Evolutionary conservation across 2,113 vertebrate genomes (phyloP).

Genomic region (Balaeniceps rex): DNA sequence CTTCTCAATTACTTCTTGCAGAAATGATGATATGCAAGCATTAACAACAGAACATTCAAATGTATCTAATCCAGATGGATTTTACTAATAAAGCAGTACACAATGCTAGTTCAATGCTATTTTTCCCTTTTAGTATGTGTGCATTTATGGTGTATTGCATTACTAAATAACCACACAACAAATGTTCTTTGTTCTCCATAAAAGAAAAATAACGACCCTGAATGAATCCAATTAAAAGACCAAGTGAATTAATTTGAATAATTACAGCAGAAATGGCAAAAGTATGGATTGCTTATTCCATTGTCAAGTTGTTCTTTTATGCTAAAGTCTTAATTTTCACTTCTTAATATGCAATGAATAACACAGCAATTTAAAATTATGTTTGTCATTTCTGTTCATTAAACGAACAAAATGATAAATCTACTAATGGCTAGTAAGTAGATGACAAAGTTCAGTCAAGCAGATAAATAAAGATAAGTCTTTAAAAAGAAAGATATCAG

Average conservation of each 20-base stretch:
- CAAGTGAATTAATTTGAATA: not conserved
- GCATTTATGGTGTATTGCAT: not conserved
- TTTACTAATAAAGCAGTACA: not conserved
- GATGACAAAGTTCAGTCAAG: not conserved
- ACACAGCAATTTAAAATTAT: not conserved
- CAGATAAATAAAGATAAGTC: not conserved
- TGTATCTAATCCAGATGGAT: not conserved
- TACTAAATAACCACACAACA: not conserved
- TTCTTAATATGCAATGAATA: not conserved
- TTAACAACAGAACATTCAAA: not conserved
- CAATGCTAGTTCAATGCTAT: not conserved
- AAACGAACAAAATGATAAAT: not conserved
- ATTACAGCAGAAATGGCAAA: not conserved
- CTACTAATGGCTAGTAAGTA: not conserved
- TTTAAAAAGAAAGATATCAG: not conserved
- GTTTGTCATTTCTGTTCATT: not conserved
- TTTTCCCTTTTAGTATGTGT: not conserved
- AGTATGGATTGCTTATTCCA: not conserved
- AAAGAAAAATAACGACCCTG: not conserved
- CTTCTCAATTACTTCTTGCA: not conserved
- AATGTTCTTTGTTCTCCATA: not conserved
- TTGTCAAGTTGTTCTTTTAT: not conserved
- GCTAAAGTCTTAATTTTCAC: not conserved
- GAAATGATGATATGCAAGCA: not conserved
- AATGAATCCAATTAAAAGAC: conserved; percentile 22